Conservation (phyloP, 2,113 vertebrate genomes). For the Rafetus swinhoei region DNA sequence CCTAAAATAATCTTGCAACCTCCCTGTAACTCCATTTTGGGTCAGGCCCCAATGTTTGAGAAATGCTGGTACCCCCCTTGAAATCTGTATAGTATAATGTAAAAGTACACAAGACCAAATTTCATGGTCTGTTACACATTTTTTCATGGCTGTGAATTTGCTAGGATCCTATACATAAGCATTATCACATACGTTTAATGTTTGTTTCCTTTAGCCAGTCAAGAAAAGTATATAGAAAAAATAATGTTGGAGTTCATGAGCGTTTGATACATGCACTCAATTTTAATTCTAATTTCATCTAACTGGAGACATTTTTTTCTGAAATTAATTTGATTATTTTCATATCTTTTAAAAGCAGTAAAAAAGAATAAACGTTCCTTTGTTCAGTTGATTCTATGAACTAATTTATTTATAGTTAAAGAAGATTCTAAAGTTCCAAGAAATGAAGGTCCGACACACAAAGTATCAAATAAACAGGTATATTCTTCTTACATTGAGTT, state of each 20-base stretch:
- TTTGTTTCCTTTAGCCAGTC: neutral
- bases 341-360: neutral
- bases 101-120: no score
- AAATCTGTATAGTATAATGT: no score
- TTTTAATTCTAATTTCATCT: neutral
- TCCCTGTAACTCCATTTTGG: no score
- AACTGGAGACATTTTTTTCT: neutral
- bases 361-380: constrained; percentile 9
- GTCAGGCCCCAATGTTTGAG: no score
- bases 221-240: neutral
- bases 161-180: neutral
- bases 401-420: constrained; percentile 75
- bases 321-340: neutral
- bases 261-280: neutral
- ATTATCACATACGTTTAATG: neutral
- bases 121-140: no score
- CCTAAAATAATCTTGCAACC: no score
- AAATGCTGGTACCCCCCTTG: no score
- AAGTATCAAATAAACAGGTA: constrained; percentile 79
- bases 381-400: neutral
- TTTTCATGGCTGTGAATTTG: no score
- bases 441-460: constrained; percentile 74
- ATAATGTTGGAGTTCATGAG: neutral
- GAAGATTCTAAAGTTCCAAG: constrained; percentile 79
- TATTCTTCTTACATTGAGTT: constrained; percentile 17